Base-by-base conservation (phyloP, 2,797 vertebrate species). In the Microctenopoma lineatum region DNA sequence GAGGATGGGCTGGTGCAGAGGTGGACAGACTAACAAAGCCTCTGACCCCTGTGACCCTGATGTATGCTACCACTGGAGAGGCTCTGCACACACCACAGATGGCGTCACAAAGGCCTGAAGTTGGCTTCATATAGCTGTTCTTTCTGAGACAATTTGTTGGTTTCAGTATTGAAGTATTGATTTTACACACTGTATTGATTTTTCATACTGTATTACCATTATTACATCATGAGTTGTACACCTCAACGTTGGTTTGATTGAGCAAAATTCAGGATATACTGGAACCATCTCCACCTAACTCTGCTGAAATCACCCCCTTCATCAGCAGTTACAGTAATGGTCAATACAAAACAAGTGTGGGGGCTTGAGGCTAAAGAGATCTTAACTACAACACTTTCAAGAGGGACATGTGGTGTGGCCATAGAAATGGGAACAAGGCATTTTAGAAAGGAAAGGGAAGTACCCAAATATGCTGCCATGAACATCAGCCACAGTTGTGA, bases 21-120 rank as follows among this genome's bases (percentile, higher is more conserved):
- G 21, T 51, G 65, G 70, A 46, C 7, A 51, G 34, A 62, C 60
- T 79, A 80, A 89, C 73, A 87, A 89, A 79, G 71, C 63, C 54
- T 50, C 48, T 76, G 79, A 87, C 82, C 86, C 55, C 50, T 34
- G n/a, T 72, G 80, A 89, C 81, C 80, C 61, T 3, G 53, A 59
- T 67, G 57, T 69, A 26, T 72, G 61, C 75, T 8, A 63, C 48
- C 32, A 55, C 45, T 41, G 26, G 39, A 56, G 42, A 41, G 48
- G 18, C 29, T 39, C 57, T 15, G 57, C 46, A 34, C 59, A 53
- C 63, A 47, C 32, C 0, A 5, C 51, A 67, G 52, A 78, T 56
- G 52, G 59, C 38, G 36, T 62, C 53, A 58, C 58, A 78, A 62
- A 78, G 39, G 59, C 69, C 29, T 55, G 34, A 53, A 59, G 55